Conservation (phyloP, 1,140 invertebrate species). For the Rhopalosiphum padi region DNA sequence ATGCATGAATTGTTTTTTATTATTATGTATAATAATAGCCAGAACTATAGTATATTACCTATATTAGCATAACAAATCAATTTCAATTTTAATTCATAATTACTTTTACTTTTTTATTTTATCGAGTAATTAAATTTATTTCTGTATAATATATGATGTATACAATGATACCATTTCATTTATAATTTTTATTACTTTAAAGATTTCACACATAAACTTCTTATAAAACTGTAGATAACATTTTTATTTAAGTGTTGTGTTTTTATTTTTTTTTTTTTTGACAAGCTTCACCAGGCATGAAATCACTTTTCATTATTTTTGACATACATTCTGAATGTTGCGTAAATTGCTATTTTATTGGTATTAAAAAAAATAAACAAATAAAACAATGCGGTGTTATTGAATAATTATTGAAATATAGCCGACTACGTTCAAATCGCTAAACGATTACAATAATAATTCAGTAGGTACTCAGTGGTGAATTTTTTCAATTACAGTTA, state of each 20-base stretch:
- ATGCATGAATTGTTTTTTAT: not conserved
- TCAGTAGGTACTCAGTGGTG: not conserved
- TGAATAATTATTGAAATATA: slow-evolving; percentile 17
- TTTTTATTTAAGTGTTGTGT: not conserved
- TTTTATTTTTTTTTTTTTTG: not conserved
- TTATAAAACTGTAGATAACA: not conserved
- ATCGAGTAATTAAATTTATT: not conserved
- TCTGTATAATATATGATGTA: not conserved
- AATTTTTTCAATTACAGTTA: not conserved
- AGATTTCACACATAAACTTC: not conserved
- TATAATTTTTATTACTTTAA: not conserved
- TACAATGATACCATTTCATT: not conserved
- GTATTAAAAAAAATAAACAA: not conserved
- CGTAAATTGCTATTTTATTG: slow-evolving; percentile 34
- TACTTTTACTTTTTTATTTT: not conserved
- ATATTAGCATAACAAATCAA: not conserved
- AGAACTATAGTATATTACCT: not conserved
- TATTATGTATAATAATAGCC: not conserved
- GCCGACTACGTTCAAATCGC: not conserved
- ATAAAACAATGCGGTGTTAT: not conserved
- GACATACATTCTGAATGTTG: slow-evolving; percentile 47
- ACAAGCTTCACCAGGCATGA: slow-evolving; percentile 49
- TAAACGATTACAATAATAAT: not conserved
- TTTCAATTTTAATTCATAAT: not conserved
- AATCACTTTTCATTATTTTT: slow-evolving; percentile 52